Evolutionary conservation across 2,797 vertebrate genomes (phyloP).

Genomic region (Dicrostonyx torquatus): DNA sequence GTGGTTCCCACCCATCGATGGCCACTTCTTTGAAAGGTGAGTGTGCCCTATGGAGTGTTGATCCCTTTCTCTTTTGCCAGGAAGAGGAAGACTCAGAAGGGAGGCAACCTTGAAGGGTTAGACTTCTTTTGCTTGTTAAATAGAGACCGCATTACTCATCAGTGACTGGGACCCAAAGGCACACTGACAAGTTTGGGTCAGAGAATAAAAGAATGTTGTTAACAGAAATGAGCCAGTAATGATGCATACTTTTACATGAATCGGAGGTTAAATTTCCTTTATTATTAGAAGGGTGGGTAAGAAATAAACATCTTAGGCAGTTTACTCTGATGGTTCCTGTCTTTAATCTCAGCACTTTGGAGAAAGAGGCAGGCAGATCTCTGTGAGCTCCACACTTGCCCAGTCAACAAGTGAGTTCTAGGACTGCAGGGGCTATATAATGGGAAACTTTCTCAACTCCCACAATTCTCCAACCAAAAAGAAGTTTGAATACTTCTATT

Average conservation of each 20-base stretch:
- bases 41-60: slow-evolving; percentile 76
- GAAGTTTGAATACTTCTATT: not conserved
- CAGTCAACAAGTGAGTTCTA: not conserved
- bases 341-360: not conserved
- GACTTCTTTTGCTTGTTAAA: not conserved
- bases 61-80: not conserved
- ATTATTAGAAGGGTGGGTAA: not conserved
- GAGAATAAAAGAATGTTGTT: not conserved
- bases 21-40: slow-evolving; percentile 98
- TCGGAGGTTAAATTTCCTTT: slow-evolving; percentile 4
- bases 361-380: not conserved
- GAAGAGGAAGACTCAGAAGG: not conserved
- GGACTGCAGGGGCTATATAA: not conserved
- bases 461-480: not conserved
- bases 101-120: not conserved
- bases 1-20: slow-evolving; percentile 97
- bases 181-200: not conserved
- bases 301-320: not conserved
- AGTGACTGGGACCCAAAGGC: not conserved
- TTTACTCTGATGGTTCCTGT: not conserved
- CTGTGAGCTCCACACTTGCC: not conserved
- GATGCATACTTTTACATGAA: not conserved
- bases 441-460: not conserved
- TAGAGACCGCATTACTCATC: no score
- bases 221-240: not conserved